Evolutionary conservation across 64 coral and sea anemone species (phyloP).

Genomic region (Stichodactyla mertensii): DNA sequence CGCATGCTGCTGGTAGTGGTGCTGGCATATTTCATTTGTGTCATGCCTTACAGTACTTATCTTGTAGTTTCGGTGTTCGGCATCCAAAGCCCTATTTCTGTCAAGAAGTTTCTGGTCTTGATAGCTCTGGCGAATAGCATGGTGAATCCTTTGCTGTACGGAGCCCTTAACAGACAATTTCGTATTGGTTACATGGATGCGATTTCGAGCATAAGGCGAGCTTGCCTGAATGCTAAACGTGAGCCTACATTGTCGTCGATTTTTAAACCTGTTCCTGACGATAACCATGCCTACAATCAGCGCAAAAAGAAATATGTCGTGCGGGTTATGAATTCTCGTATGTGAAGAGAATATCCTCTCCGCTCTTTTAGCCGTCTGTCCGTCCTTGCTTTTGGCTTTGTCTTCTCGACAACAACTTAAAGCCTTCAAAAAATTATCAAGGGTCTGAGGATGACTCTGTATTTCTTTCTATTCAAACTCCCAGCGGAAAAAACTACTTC

Average conservation of each 20-base stretch:
- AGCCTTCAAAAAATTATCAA: background rate
- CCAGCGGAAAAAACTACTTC: background rate
- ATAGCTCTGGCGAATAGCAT: conserved; percentile 40
- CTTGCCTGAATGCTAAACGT: background rate
- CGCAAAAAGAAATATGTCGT: conserved; percentile 18
- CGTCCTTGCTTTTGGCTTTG: background rate
- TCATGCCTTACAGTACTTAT: conserved; percentile 42
- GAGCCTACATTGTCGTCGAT: background rate
- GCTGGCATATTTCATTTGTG: conserved; percentile 26
- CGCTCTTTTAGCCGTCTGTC: background rate
- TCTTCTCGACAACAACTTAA: background rate
- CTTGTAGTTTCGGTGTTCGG: conserved; percentile 25
- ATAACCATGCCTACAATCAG: conserved; percentile 5
- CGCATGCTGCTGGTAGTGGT: conserved; percentile 43
- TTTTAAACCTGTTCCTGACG: conserved; percentile 14
- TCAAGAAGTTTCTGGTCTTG: conserved; percentile 41
- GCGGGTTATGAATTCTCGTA: background rate
- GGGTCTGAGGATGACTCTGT: background rate
- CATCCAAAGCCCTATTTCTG: conserved; percentile 7
- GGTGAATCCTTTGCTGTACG: conserved; percentile 39
- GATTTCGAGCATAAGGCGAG: conserved; percentile 10
- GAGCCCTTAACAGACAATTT: conserved; percentile 24
- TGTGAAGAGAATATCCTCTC: background rate
- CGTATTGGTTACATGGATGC: conserved; percentile 39
- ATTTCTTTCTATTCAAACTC: background rate